Evolutionary conservation across 2,888 invertebrate species (phyloP), one percentile per base, ranked within the genome.

Genomic region (Agrochola lota): DNA sequence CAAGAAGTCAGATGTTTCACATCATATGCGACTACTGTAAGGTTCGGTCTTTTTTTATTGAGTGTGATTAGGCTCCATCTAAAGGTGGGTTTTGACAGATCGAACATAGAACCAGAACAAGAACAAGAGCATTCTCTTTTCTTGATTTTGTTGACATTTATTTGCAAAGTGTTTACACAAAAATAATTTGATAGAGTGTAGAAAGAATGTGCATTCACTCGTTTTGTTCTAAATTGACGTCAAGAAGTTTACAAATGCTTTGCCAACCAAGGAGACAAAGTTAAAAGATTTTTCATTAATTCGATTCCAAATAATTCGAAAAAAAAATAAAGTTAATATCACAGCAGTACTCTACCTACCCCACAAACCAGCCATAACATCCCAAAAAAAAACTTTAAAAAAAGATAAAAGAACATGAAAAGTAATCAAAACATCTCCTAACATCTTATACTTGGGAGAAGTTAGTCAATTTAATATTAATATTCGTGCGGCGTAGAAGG

Each of bases 401-500:
- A 78, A 77, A 70, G 66, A 72, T 60, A 82, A 84, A 87, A 77
- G 74, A 74, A 77, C 66, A 73, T 73, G 67, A 68, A 84, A 85
- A 87, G 85, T 85, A 83, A 87, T 87, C 74, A 87, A 89, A 85
- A 87, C 71, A 82, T 70, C 80, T 46, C 52, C 81, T 4, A 74
- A 81, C 81, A 79, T 77, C 69, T 73, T 69, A 75, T 23, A 72
- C 85, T 84, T 80, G 49, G 69, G 26, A 35, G 79, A 89, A 89
- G 66, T 87, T 87, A 74, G 78, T 82, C 88, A 89, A 87, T 84
- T 83, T 75, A 71, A 83, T 87, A 89, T 89, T 89, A 87, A 87
- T 85, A 87, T 87, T 89, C 87, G 49, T n/a, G n/a, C 6, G 74
- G 81, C 89, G 88, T 89, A 40, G 67, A 46, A 75, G 67, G 84